Conservation (phyloP, 2,113 vertebrate genomes). For the Catagonus wagneri region DNA sequence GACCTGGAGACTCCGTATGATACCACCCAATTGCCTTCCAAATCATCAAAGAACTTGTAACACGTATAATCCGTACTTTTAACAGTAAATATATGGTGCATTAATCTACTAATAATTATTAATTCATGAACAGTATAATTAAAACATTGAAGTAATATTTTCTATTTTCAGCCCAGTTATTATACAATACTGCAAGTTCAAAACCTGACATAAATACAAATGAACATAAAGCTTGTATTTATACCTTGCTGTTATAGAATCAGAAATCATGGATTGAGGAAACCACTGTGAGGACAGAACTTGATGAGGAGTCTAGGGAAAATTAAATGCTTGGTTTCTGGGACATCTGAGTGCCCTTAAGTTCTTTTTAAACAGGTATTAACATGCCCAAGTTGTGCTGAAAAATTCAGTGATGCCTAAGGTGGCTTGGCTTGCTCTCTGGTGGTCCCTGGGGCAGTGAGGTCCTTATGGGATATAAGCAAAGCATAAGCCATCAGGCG, state of each 20-base stretch:
- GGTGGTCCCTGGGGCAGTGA: not conserved
- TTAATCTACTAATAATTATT: not conserved
- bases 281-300: not conserved
- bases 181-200: not conserved
- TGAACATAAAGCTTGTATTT: not conserved
- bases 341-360: not conserved
- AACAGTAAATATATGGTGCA: not conserved
- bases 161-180: not conserved
- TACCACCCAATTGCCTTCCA: not conserved
- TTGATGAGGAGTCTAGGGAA: not conserved
- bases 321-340: slow-evolving; percentile 2
- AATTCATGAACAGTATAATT: not conserved
- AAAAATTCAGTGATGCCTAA: slow-evolving; percentile 23
- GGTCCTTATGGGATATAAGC: slow-evolving; percentile 32
- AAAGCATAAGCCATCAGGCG: not conserved
- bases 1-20: not conserved
- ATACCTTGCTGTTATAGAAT: not conserved
- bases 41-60: not conserved
- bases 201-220: not conserved
- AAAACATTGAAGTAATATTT: not conserved
- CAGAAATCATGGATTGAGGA: not conserved
- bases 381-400: not conserved
- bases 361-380: not conserved
- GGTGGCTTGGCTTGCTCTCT: slow-evolving; percentile 40
- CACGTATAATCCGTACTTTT: not conserved